Conservation (phyloP, 2,888 invertebrate species). For the Pyrocoelia pectoralis region DNA sequence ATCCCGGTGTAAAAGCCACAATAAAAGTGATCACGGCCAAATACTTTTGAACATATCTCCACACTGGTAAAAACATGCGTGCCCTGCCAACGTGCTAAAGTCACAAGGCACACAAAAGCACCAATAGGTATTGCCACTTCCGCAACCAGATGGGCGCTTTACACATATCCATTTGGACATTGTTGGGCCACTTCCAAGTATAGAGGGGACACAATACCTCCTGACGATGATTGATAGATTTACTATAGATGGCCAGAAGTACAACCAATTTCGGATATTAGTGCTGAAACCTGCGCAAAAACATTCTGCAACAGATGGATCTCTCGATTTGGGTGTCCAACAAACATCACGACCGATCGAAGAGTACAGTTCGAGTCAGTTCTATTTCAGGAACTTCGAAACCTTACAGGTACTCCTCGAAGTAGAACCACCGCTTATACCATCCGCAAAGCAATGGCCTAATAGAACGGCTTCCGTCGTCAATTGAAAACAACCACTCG, state of each 20-base stretch:
- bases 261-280: constrained; percentile 16
- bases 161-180: no score
- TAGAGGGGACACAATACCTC: background rate
- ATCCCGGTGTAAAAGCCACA: no score
- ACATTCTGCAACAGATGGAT: constrained; percentile 54
- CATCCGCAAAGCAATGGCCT: constrained; percentile 52
- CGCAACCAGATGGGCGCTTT: no score
- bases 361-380: constrained; percentile 49
- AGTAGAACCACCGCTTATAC: constrained; percentile 48
- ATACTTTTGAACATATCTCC: no score
- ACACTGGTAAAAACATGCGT: no score
- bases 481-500: no score
- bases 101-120: no score
- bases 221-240: background rate
- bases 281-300: constrained; percentile 45
- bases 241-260: background rate
- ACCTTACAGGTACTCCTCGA: constrained; percentile 8
- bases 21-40: no score
- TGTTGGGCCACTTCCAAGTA: no score
- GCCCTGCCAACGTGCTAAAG: no score
- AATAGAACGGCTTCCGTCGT: background rate
- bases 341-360: constrained; percentile 47
- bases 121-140: no score
- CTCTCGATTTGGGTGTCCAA: constrained; percentile 37
- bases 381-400: constrained; percentile 37